These are phyloP conservation scores for Sphaerodactylus townsendi DNA, from an alignment of 2,113 vertebrate genomes.

Conservation along the genomic window DNA sequence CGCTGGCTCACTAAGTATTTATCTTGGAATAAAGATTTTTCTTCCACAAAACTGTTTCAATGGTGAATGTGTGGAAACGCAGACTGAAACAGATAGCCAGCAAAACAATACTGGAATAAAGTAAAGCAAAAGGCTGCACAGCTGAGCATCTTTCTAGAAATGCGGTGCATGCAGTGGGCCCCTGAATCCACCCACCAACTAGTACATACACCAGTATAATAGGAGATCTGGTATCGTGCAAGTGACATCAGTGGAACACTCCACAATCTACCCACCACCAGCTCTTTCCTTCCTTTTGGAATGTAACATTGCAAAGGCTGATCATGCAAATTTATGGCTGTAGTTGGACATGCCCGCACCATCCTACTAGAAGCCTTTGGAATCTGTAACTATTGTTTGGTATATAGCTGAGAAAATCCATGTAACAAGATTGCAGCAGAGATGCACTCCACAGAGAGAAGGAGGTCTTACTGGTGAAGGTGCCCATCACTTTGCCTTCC, in stretches of 20 bases:
- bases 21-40: background rate
- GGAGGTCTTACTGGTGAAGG: slow-evolving; percentile 94
- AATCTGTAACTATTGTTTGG: background rate
- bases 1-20: background rate
- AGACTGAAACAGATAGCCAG: background rate
- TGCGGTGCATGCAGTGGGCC: background rate
- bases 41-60: background rate
- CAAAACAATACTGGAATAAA: background rate
- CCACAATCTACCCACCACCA: no score
- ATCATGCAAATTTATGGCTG: background rate
- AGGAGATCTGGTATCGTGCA: background rate
- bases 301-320: background rate
- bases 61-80: background rate
- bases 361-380: background rate
- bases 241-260: background rate
- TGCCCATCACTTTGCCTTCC: slow-evolving; percentile 99
- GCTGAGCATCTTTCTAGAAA: background rate
- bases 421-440: no score
- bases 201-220: background rate
- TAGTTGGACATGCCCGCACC: background rate
- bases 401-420: background rate
- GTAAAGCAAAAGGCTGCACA: background rate
- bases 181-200: background rate
- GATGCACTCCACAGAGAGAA: rapidly evolving
- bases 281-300: no score